A percentile compares a stretch with the other conserved stretches of the same genome.
phyloP scores from a whole-genome alignment of 1,140 invertebrate genomes.

The Maconellicoccus hirsutus region DNA sequence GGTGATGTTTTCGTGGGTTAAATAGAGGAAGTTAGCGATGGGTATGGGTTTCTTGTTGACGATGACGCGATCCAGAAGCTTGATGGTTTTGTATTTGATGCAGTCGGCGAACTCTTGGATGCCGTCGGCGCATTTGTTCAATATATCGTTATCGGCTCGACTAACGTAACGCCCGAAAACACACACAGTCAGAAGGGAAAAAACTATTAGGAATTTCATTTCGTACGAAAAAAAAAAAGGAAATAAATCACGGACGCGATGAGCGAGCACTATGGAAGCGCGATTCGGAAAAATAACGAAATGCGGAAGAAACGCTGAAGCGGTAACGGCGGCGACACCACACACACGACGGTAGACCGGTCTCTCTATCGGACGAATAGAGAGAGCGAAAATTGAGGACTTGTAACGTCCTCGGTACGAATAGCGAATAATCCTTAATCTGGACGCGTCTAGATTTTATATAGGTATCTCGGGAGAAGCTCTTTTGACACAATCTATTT shows the following conservation, averaged over 20 bases:
- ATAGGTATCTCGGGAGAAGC: neutral
- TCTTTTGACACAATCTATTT: conserved; percentile 16
- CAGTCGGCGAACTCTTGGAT: conserved; percentile 14
- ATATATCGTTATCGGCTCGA: neutral
- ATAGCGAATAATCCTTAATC: neutral
- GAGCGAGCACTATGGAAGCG: too few relatives aligned
- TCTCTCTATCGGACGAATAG: too few relatives aligned
- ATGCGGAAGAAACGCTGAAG: too few relatives aligned
- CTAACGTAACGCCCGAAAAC: conserved; percentile 16
- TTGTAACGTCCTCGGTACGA: neutral
- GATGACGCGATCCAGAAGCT: neutral
- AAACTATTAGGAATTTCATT: neutral
- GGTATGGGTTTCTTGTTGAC: neutral
- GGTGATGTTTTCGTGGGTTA: neutral
- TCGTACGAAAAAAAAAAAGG: neutral
- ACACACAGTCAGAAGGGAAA: neutral
- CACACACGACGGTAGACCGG: neutral
- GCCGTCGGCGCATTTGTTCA: conserved; percentile 13
- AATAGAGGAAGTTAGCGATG: neutral
- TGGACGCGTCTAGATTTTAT: neutral
- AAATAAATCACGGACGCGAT: too few relatives aligned
- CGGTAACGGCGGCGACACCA: too few relatives aligned
- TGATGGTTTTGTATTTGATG: conserved; percentile 10
- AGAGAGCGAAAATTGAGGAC: neutral
- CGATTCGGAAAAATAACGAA: too few relatives aligned